Conservation (phyloP, 2,888 invertebrate genomes). For the Villa cingulata region DNA sequence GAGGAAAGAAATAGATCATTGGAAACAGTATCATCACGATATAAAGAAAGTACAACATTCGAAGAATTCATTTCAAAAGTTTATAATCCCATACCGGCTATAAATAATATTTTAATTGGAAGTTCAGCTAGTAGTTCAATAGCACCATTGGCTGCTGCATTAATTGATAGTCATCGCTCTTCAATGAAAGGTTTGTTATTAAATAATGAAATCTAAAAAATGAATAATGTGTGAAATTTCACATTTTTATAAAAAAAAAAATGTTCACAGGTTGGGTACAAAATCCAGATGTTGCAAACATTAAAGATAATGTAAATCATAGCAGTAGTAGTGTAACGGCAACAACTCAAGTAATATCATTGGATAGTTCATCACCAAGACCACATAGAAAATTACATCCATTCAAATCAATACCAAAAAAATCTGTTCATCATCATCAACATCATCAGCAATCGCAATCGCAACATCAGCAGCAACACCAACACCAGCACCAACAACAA, state of each 20-base stretch:
- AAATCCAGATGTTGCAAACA: conserved; percentile 27
- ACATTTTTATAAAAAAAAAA: no score
- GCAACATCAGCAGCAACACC: no score
- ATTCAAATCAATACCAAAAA: conserved; percentile 29
- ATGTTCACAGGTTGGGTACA: conserved; percentile 35
- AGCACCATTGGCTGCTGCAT: conserved; percentile 44
- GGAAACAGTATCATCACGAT: conserved; percentile 69
- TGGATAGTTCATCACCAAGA: conserved; percentile 31
- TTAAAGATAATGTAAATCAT: conserved; percentile 22
- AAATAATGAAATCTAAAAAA: neutral
- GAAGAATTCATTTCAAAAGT: conserved; percentile 71
- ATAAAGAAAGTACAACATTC: conserved; percentile 78
- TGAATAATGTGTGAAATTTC: no score
- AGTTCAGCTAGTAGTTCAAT: conserved; percentile 16
- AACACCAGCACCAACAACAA: conserved; percentile 5
- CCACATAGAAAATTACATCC: conserved; percentile 28
- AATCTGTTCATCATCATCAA: conserved; percentile 21
- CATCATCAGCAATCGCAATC: conserved; percentile 6
- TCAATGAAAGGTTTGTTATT: conserved; percentile 26
- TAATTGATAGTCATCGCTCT: conserved; percentile 39
- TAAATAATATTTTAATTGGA: conserved; percentile 18
- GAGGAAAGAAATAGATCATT: conserved; percentile 79
- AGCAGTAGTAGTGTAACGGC: conserved; percentile 15
- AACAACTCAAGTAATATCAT: conserved; percentile 21
- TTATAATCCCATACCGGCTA: conserved; percentile 47